These are phyloP conservation scores for Lasioglossum albipes DNA, from an alignment of 1,140 invertebrate species.

Conservation along the genomic window DNA sequence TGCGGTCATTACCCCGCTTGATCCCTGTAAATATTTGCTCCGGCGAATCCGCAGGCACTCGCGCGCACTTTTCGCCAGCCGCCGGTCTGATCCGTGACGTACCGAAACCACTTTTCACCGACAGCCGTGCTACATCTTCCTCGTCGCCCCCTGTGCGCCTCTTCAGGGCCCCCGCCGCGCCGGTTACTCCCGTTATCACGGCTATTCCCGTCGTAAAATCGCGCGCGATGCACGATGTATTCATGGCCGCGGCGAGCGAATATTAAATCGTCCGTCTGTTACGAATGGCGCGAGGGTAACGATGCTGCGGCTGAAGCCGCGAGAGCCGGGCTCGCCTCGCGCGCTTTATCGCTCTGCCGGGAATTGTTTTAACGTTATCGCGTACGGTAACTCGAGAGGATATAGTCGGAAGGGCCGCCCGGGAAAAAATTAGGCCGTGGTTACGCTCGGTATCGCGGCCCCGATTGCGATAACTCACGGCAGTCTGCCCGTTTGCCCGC, in stretches of 20 bases:
- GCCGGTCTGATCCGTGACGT: background rate
- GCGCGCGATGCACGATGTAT: slow-evolving; percentile 1
- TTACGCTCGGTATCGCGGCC: too few relatives aligned
- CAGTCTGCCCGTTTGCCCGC: too few relatives aligned
- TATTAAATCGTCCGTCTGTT: slow-evolving; percentile 3
- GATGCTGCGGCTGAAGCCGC: background rate
- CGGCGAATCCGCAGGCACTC: background rate
- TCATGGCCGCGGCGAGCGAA: background rate
- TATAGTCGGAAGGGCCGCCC: too few relatives aligned
- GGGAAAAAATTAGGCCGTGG: too few relatives aligned
- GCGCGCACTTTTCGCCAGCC: background rate
- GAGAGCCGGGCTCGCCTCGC: too few relatives aligned
- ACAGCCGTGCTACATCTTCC: background rate
- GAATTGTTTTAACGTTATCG: slow-evolving; percentile 3
- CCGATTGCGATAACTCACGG: too few relatives aligned
- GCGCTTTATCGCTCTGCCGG: background rate
- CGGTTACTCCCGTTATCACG: background rate
- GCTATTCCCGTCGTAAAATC: background rate
- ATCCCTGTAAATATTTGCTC: slow-evolving; percentile 4
- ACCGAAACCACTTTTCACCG: background rate
- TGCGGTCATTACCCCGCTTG: background rate
- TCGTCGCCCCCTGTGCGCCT: background rate
- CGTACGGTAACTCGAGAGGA: background rate
- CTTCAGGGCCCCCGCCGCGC: background rate
- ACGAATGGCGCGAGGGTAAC: background rate